Evolutionary conservation across 2,888 invertebrate genomes (phyloP), one percentile per base, ranked within the genome.

Genomic region (Notocelia uddmanniana): DNA sequence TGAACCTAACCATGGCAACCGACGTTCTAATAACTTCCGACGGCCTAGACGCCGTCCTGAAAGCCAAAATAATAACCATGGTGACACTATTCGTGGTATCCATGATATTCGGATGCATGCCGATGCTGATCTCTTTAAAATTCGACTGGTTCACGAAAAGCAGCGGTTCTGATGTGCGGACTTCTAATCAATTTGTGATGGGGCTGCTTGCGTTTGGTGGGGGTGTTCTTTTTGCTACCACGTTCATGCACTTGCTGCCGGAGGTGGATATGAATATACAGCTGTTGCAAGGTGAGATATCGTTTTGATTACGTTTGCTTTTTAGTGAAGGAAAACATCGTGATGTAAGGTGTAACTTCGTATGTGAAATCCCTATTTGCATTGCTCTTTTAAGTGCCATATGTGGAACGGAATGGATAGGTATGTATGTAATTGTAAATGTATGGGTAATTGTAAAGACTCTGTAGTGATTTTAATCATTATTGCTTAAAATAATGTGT

Each of bases 61-160:
- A 94, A 21, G 97, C 97, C 13, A 98, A 98, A 92, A 93, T 95
- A 21, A 95, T 97, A 13, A 96, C 98, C 0, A 97, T 98, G 96
- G 92, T 95, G 63, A 95, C 96, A 68, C 94, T 98, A 18, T 97
- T 97, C 80, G 82, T 90, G 52, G 95, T 97, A n/a, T 97, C 98
- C 9, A 95, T 97, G 83, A 77, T 95, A 3, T 95, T 97, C 73
- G 98, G 98, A 11, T 94, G 96, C 67, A 83, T 97, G 59, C 98
- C 98, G 0, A 94, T 97, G 78, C 89, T 96, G 77, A 89, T 98
- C 67, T 95, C 96, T 45, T 91, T 94, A 69, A 96, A 95, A 86
- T 95, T 95, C 76, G 94, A 95, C 76, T 96, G 96, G 96, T 92
- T 95, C 75, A 84, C 87, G 19, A 90, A 89, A 72, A 80, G 88